Percentiles rank a stretch among this genome's conserved stretches.
These are phyloP conservation scores for Linnaemya vulpina DNA, from an alignment of 2,888 invertebrate species.

Conservation along the genomic window DNA sequence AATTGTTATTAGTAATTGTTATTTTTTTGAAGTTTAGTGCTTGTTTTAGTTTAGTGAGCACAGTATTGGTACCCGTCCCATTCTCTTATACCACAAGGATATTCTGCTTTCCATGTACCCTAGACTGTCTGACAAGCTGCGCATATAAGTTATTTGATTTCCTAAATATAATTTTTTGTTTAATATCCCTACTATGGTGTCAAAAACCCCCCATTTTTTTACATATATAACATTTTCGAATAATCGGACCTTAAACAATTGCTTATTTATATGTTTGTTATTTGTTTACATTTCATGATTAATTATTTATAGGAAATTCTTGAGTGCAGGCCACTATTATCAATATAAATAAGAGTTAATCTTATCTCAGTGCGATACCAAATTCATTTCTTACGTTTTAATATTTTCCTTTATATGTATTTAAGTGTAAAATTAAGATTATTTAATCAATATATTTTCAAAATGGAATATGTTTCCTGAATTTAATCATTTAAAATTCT, in stretches of 20 bases:
- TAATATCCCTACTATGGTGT: no score
- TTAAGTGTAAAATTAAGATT: not conserved
- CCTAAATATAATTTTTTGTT: no score
- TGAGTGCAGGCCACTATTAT: not conserved
- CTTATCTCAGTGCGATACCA: conserved; percentile 18
- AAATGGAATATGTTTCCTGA: not conserved
- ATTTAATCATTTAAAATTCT: not conserved
- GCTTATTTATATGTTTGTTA: not conserved
- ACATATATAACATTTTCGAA: no score
- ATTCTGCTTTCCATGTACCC: no score
- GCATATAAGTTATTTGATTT: no score
- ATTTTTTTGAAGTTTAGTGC: no score
- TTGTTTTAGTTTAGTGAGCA: no score
- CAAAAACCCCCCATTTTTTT: no score
- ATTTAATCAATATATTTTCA: not conserved
- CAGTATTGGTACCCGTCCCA: no score
- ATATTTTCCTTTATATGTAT: not conserved
- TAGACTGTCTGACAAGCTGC: no score
- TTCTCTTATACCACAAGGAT: no score
- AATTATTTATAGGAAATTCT: not conserved
- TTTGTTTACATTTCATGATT: not conserved
- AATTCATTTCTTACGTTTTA: not conserved
- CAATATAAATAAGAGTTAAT: conserved; percentile 15
- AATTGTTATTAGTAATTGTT: no score
- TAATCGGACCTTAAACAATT: not conserved